phyloP scores from a whole-genome alignment of 2,113 vertebrate genomes.

The Periophthalmodon schlosseri region DNA sequence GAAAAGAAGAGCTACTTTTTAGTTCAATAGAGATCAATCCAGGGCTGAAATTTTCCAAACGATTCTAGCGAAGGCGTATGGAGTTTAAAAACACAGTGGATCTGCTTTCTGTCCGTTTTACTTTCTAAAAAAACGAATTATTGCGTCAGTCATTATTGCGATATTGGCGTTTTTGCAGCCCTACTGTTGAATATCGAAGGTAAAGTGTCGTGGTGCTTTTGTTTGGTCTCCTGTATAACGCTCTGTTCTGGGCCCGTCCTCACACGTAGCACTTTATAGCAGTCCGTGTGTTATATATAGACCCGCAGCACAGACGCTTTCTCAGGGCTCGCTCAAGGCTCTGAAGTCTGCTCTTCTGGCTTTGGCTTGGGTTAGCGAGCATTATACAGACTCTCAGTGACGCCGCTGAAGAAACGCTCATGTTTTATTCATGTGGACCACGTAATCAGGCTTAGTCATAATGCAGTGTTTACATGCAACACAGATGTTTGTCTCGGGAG shows the following conservation, averaged over 20 bases:
- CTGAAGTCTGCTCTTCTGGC: slow-evolving; percentile 18
- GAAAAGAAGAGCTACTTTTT: no score
- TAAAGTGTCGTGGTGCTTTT: neutral
- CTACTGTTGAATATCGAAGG: no score
- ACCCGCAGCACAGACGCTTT: slow-evolving; percentile 54
- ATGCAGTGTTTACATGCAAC: slow-evolving; percentile 29
- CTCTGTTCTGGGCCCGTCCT: slow-evolving; percentile 45
- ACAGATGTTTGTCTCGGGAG: slow-evolving; percentile 24
- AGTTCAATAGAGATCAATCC: no score
- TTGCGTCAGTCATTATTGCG: no score
- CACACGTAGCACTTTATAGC: slow-evolving; percentile 45
- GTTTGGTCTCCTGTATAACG: slow-evolving; percentile 15
- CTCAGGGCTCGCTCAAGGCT: slow-evolving; percentile 32
- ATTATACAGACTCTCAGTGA: slow-evolving; percentile 27
- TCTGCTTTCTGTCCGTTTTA: no score
- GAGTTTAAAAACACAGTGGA: no score
- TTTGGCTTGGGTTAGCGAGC: slow-evolving; percentile 7
- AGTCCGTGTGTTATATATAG: slow-evolving; percentile 43
- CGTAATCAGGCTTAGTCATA: slow-evolving; percentile 36
- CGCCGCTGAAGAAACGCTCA: neutral
- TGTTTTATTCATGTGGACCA: slow-evolving; percentile 39
- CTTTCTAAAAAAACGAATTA: no score
- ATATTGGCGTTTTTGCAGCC: no score
- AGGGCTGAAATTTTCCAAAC: no score
- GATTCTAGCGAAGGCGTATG: no score